Base-by-base conservation (phyloP, 2,888 invertebrate genomes). In the Apotomis turbidana region DNA sequence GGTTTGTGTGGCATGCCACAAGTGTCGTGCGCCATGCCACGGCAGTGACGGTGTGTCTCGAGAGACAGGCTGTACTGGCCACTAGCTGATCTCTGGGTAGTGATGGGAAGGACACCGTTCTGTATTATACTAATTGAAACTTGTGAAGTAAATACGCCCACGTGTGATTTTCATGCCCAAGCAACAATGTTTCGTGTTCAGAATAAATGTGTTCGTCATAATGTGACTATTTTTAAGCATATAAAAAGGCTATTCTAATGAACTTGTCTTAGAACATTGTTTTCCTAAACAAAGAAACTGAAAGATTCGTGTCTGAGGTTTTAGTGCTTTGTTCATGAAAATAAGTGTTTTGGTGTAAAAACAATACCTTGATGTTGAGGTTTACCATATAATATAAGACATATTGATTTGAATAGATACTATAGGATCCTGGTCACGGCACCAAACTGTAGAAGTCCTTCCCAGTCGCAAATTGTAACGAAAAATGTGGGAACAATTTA, bases 401-500 rank as follows among this genome's bases (percentile, higher is more conserved):
- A 8, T 9, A 49, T 49, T 49, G 10, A 49, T 49, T 49, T 49
- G 49, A 10, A 49, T 49, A 49, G 49, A 49, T 3, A 10, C 4
- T 49, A 49, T 38, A 3, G 36, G 3, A 38, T 58, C 38, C 58
- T 38, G 36, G 58, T 58, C 38, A 3, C 58, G 58, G 58, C 38
- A 38, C 58, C 58, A 41, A 57, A 57, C 12, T 38, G 36, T 57
- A 57, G 2, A 41, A 0, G 41, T 41, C 41, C 41, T 41, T 41
- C 41, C 41, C 41, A 41, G 41, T 41, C 41, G 41, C 41, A 41
- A 59, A 27, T 59, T n/a, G 58, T 41, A 41, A 41, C 38, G 12
- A 54, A 66, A 61, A 57, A 66, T 46, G 55, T 66, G 66, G 66
- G 66, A 66, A 66, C 66, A 66, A 66, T 66, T 66, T 66, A 66